Evolutionary conservation across 2,888 invertebrate genomes (phyloP), one percentile per base, ranked within the genome.

Genomic region (Lymantria monacha): DNA sequence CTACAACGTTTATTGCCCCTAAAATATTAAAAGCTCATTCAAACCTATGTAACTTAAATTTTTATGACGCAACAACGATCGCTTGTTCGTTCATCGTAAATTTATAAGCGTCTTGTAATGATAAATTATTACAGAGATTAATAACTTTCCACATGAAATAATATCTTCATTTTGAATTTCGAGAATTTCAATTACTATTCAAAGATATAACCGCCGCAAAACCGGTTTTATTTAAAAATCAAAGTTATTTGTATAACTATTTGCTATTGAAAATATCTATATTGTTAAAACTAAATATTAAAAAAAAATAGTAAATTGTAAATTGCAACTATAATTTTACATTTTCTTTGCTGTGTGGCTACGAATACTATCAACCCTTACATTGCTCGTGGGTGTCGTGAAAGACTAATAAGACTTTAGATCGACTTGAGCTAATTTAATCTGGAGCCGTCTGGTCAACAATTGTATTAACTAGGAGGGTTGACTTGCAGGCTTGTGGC

Each of bases 11-110:
- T 55, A 59, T 55, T 60, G 37, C 63, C 46, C 49, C 36, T 66
- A 46, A 66, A 63, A 59, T 63, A 63, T 66, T 55, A 52, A 60
- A 50, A 52, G 43, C 33, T 43, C 49, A 52, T 66, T 48, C 44
- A 51, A 30, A 51, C 47, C 30, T n/a, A 44, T 10, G 50, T 41
- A 46, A 55, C 50, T 58, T 52, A 51, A 40, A 54, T 56, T 59
- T 61, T 66, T 22, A 15, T 51, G 46, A 46, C 48, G 48, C 48
- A 49, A 61, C 38, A 45, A 42, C 60, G 47, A 51, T 61, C 45
- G 53, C 11, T 38, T n/a, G 12, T 44, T 47, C 38, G 44, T 47
- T 47, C 48, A 31, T 46, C 40, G 36, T 49, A 31, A 45, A 53
- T 59, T 46, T 41, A 3, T 14, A 53, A 45, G 43, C 53, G 51